Evolutionary conservation across 2,888 invertebrate species (phyloP).

Genomic region (Agrochola litura): DNA sequence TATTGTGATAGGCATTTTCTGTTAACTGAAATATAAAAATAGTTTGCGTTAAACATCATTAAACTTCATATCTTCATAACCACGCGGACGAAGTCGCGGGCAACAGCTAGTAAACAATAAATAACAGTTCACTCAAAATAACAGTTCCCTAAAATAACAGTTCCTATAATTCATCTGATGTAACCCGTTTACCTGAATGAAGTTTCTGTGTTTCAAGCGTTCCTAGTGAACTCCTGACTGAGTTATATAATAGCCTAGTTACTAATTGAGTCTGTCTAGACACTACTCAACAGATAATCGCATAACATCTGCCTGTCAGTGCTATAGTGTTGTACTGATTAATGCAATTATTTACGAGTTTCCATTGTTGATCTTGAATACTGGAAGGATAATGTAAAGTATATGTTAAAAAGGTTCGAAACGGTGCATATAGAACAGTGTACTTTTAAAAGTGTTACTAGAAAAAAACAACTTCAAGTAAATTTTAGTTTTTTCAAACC

Average conservation of each 20-base stretch:
- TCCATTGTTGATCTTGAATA: slow-evolving; percentile 25
- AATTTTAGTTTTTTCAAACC: neutral
- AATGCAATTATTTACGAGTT: slow-evolving; percentile 49
- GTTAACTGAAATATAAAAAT: too few relatives aligned
- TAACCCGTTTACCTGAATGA: slow-evolving; percentile 41
- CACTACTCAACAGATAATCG: slow-evolving; percentile 62
- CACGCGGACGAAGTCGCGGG: too few relatives aligned
- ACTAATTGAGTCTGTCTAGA: slow-evolving; percentile 67
- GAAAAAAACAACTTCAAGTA: neutral
- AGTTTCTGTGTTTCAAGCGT: slow-evolving; percentile 33
- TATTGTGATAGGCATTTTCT: too few relatives aligned
- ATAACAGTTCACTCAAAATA: slow-evolving; percentile 19
- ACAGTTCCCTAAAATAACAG: slow-evolving; percentile 30
- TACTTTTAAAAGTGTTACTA: neutral
- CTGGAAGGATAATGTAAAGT: neutral
- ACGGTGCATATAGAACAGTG: neutral
- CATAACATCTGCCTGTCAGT: slow-evolving; percentile 51
- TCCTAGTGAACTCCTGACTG: slow-evolving; percentile 55
- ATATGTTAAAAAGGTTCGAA: neutral
- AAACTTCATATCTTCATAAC: too few relatives aligned
- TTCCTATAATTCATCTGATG: neutral
- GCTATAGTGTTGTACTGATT: slow-evolving; percentile 39
- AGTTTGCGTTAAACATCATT: too few relatives aligned
- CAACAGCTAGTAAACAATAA: too few relatives aligned
- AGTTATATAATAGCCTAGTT: slow-evolving; percentile 59